A percentile compares a stretch with the other conserved stretches of the same genome.
These are phyloP conservation scores for Melikaiella ostensackeni DNA, from an alignment of 2,888 invertebrate species.

Conservation along the genomic window DNA sequence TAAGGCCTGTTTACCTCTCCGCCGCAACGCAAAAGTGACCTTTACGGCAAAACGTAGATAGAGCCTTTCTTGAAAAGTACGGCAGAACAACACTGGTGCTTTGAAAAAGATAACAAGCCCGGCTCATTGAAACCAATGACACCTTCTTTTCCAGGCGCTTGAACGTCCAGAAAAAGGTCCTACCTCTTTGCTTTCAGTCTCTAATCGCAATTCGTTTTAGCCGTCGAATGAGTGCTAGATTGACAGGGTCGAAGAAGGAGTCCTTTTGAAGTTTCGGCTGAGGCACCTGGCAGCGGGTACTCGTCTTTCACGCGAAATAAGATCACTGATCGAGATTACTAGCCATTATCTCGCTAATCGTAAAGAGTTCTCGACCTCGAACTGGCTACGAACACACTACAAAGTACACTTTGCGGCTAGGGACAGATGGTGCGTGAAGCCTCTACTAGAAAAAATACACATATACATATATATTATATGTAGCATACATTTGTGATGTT, in stretches of 20 bases:
- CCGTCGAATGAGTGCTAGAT: conserved; percentile 49
- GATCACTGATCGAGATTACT: conserved; percentile 72
- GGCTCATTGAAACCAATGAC: neutral
- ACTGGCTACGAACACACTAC: conserved; percentile 36
- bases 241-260: conserved; percentile 35
- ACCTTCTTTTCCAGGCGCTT: conserved; percentile 59
- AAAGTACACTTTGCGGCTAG: conserved; percentile 38
- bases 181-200: conserved; percentile 54
- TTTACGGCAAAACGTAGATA: no score
- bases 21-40: no score
- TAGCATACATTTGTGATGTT: neutral
- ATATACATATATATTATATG: neutral
- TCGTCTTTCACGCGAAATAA: conserved; percentile 75
- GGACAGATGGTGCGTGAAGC: conserved; percentile 49
- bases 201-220: conserved; percentile 64
- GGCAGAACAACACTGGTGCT: no score
- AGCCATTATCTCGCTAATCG: conserved; percentile 73
- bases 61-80: no score
- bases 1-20: no score
- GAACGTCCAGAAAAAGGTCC: conserved; percentile 45
- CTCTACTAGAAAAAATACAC: neutral
- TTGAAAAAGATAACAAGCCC: neutral
- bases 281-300: conserved; percentile 67
- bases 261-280: conserved; percentile 54
- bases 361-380: conserved; percentile 67